Evolutionary conservation across 2,888 invertebrate species (phyloP), one percentile per base, ranked within the genome.

Genomic region (Sinhomidia bicolor): DNA sequence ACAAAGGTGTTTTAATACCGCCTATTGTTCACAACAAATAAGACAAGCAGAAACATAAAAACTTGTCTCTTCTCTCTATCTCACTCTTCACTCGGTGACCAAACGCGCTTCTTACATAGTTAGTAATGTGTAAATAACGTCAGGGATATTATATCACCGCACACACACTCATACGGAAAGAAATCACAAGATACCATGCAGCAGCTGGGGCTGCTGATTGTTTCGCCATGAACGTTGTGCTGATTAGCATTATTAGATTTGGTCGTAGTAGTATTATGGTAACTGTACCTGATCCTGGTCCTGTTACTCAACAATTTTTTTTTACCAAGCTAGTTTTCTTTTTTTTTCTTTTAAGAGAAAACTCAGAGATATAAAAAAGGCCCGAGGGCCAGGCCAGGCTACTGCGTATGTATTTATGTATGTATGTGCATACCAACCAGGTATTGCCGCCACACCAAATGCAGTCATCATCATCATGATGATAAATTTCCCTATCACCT

Each of bases 241-340:
- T 68, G 12, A 36, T 79, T 79, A 79, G 54, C 26, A 57, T 54
- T 79, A 79, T 60, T 76, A 51, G 76, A 76, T 76, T 76, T 76
- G 26, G 47, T 51, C 7, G 23, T 44, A n/a, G 51, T 51, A 47
- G 74, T 74, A 87, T 57, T 87, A 74, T 82, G 47, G 76, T 88
- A 88, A 88, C 88, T 88, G 88, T 88, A 88, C 78, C 82, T 76
- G 82, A 83, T 88, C 87, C 81, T 74, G 81, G 68, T 87, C 88
- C 88, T 88, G 88, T 88, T 88, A 88, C 82, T 88, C 82, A 88
- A 88, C 82, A 88, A 81, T 76, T 82, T 82, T 65, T 71, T 47
- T n/a, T n/a, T n/a, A 76, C 76, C 36, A 51, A 88, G 88, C 82
- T 88, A 57, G 79, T 57, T 79, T 60, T 57, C n/a, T 79, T 47